These are phyloP conservation scores for Uropsilus gracilis DNA, from an alignment of 2,113 vertebrate species.

Conservation along the genomic window DNA sequence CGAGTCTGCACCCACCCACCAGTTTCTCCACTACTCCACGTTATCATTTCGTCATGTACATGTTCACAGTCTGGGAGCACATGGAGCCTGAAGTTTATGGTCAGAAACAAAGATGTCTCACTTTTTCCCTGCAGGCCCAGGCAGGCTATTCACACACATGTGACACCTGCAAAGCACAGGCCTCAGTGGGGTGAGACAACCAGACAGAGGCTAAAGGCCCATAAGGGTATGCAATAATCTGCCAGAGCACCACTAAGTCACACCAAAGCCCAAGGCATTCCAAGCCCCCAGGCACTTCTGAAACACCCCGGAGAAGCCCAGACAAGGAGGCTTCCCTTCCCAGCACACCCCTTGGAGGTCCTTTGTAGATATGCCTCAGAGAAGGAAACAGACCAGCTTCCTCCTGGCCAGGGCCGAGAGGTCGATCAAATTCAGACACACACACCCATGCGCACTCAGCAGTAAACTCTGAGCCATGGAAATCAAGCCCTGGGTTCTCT, in stretches of 20 bases:
- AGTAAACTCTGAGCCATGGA: conserved; percentile 38
- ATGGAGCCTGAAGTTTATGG: background rate
- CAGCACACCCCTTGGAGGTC: background rate
- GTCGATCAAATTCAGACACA: conserved; percentile 2
- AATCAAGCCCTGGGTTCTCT: conserved; percentile 61
- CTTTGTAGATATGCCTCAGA: background rate
- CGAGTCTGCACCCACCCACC: background rate
- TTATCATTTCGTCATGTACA: background rate
- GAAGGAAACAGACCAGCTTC: background rate
- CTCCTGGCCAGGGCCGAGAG: background rate
- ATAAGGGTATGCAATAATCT: background rate
- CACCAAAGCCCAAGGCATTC: background rate
- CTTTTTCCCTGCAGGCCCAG: background rate
- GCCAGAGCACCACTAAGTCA: background rate
- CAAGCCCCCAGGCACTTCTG: background rate
- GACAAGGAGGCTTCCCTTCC: background rate
- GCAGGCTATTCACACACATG: background rate
- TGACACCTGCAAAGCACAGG: background rate
- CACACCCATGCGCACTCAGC: conserved; percentile 46
- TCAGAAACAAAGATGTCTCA: background rate
- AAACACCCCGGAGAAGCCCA: background rate
- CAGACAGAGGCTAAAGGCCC: background rate
- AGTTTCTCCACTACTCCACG: background rate
- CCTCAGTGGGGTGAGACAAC: background rate
- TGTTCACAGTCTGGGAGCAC: background rate